Percentiles rank a stretch among this genome's conserved stretches.
Evolutionary conservation across 2,797 vertebrate species (phyloP).

Genomic region (Eulemur rubriventer): DNA sequence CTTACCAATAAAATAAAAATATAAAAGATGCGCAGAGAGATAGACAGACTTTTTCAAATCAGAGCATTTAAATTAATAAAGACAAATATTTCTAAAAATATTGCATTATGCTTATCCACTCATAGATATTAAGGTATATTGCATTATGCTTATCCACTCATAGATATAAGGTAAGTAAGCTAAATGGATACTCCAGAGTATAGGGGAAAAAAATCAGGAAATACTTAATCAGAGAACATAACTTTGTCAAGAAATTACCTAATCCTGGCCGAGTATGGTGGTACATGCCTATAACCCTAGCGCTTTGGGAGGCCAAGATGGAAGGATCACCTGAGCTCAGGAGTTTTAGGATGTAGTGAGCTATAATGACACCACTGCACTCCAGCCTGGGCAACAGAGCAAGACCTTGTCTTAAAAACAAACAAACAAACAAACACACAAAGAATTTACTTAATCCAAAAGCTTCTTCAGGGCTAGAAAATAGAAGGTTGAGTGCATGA

Average conservation of each 20-base stretch:
- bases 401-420: not conserved
- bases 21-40: not conserved
- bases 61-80: not conserved
- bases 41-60: not conserved
- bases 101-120: not conserved
- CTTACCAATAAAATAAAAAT: not conserved
- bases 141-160: not conserved
- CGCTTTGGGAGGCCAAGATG: not conserved
- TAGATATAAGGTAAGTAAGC: not conserved
- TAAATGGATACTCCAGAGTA: not conserved
- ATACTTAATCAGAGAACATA: not conserved
- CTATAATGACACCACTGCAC: not conserved
- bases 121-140: not conserved
- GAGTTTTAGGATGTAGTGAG: not conserved
- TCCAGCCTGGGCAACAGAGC: not conserved
- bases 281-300: not conserved
- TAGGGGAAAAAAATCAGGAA: not conserved
- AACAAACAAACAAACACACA: not conserved
- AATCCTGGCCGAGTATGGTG: not conserved
- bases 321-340: not conserved
- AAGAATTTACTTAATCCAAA: not conserved
- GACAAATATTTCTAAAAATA: not conserved
- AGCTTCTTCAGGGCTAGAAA: not conserved
- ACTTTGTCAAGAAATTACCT: not conserved
- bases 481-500: not conserved